Base-by-base conservation (phyloP, 2,888 invertebrate genomes). In the Caenorhabditis parvicauda region DNA sequence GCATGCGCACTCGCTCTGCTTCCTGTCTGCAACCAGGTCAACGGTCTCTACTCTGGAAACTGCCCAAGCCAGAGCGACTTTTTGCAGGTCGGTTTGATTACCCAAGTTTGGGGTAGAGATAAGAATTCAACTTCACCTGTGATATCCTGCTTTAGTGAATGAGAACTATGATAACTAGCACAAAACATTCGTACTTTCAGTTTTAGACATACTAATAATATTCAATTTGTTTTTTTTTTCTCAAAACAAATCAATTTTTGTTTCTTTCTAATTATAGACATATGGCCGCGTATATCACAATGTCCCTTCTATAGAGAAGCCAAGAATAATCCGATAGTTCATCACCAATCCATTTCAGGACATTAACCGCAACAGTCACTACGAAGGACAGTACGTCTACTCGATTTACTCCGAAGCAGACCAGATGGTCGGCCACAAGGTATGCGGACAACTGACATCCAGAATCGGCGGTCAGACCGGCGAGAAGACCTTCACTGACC, bases 31-130 rank as follows among this genome's bases (percentile, higher is more conserved):
- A 71, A 73, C 27, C 57, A 61, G 17, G 61, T 71, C 7, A 79
- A 72, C 32, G 79, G 79, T 0, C 61, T 79, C 7, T 79, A 79
- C 49, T 76, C 76, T 12, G 79, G 79, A 7, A 69, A 70, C 39
- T 80, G 79, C 48, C 78, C 78, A 14, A 54, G 65, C 17, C 71
- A 75, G 48, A 74, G 74, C 54, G 65, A 67, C 35, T 79, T 65
- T 51, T 60, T 79, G 21, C 74, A 72, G 68, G 75, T 74, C 9
- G 17, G 29, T n/a, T n/a, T n/a, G n/a, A 39, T 25, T 25, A 14
- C 27, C 17, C 35, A 14, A 54, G 24, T 12, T 22, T 48, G 19
- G 14, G n/a, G 45, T 14, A 29, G 14, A 49, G 6, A 7, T 21
- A 32, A 1, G 5, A 29, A 25, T 17, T 6, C n/a, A 42, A 17